Base-by-base conservation (phyloP, 2,797 vertebrate genomes). In the Gymnocypris eckloni region DNA sequence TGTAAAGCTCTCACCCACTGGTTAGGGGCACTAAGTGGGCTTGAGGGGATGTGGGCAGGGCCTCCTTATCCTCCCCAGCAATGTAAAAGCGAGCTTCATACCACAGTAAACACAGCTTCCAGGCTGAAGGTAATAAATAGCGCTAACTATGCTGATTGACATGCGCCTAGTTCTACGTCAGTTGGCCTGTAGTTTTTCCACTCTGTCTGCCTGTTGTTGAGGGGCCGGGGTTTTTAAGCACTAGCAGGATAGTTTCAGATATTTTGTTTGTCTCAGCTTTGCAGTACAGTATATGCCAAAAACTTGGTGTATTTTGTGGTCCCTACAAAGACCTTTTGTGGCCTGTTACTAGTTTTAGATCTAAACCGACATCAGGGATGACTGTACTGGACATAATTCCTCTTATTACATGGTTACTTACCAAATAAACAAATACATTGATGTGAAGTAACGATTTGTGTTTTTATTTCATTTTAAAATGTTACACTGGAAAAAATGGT, bases 1-100 rank as follows among this genome's bases (percentile, higher is more conserved):
- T 95, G 95, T 93, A 95, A 95, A 95, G 88, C 86, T 93, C 88
- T 92, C 82, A 83, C 85, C 83, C 80, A n/a, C 81, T 85, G 89
- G 67, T 45, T 18, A 72, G 45, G 86, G 85, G 56, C 81, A 76
- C 75, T 87, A 84, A 83, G 78, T 88, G 82, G 79, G 85, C 82
- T 81, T 70, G 87, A 41, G 59, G 69, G 81, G 79, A 79, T 73
- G 72, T 64, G 82, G 86, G 87, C 80, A 59, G 69, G 92, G 92
- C 83, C 86, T 78, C 89, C 90, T 86, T 82, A 52, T 81, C 83
- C 84, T 89, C 89, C 84, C 73, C 77, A 86, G 87, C 79, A 80
- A 90, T 90, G 87, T 84, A 87, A 84, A 90, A 88, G 83, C 33
- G 56, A 87, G 79, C 45, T 48, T 28, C 12, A n/a, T 80, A 70